Evolutionary conservation across 2,888 invertebrate species (phyloP), one percentile per base, ranked within the genome.

Genomic region (Calephelis perditalis): DNA sequence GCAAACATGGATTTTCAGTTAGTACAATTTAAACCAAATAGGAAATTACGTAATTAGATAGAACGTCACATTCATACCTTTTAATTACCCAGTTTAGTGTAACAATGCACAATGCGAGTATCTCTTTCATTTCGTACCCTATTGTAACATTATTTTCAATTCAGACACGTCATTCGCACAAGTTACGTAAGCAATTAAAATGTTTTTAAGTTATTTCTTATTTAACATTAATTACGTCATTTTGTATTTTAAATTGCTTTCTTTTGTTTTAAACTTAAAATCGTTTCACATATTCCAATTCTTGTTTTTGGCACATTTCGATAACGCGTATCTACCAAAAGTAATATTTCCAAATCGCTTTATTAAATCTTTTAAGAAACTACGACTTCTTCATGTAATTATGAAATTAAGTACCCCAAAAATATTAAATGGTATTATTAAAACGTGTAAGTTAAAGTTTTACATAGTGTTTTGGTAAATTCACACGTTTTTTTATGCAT

Each of bases 131-230:
- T 52, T 35, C 52, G 26, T 52, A 52, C 35, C 52, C 40, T 8
- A 40, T 40, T 40, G 52, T 52, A 26, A 52, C 11, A 26, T 26
- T 26, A 26, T 26, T 52, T 52, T 52, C 35, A 52, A 26, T 52
- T 52, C 52, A 35, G 26, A 35, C 10, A 52, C 35, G 35, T 11
- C 52, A 52, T 12, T 9, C 47, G 26, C 52, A 52, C 35, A 52
- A 52, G 35, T 52, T 26, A 26, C 52, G 52, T 52, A 52, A 52
- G 9, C 8, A 52, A 26, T 52, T 35, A 10, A 52, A 52, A 52
- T 52, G 52, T 35, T 52, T 52, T 8, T 52, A 52, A 52, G 52
- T 11, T 52, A 52, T 52, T 35, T 52, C 52, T 26, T 35, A 52
- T 11, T 15, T 35, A 26, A 26, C 52, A 52, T 35, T 52, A 35